These are phyloP conservation scores for Anas bernieri DNA, from an alignment of 2,797 vertebrate species.

Conservation along the genomic window DNA sequence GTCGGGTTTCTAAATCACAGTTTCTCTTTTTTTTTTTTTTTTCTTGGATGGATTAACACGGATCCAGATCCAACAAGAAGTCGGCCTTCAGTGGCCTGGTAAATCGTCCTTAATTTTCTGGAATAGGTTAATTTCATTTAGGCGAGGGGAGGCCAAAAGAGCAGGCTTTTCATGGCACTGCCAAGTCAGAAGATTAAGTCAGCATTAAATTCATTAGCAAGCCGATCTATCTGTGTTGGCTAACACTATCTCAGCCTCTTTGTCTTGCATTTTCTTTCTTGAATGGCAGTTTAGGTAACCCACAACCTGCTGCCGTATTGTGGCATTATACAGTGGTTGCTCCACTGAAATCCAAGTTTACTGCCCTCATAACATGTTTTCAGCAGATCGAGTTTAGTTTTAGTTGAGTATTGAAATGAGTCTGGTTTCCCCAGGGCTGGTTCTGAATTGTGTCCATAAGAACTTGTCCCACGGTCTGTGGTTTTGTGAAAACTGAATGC, in stretches of 20 bases:
- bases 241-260: slow-evolving; percentile 8
- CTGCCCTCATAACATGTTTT: neutral
- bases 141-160: neutral
- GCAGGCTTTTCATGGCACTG: neutral
- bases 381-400: neutral
- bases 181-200: slow-evolving; percentile 36
- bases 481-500: neutral
- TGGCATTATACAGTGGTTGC: neutral
- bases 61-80: neutral
- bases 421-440: neutral
- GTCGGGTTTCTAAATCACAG: neutral
- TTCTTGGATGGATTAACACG: neutral
- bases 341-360: neutral
- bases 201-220: slow-evolving; percentile 42
- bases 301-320: neutral
- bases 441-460: neutral
- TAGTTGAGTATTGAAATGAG: neutral
- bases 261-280: neutral
- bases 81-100: slow-evolving; percentile 22
- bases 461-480: neutral
- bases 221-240: neutral
- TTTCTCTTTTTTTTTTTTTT: neutral
- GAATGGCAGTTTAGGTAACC: neutral
- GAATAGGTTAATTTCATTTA: slow-evolving; percentile 50
- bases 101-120: slow-evolving; percentile 53